Evolutionary conservation across 2,113 vertebrate species (phyloP), one percentile per base, ranked within the genome.

Genomic region (Sceloporus tristichus): DNA sequence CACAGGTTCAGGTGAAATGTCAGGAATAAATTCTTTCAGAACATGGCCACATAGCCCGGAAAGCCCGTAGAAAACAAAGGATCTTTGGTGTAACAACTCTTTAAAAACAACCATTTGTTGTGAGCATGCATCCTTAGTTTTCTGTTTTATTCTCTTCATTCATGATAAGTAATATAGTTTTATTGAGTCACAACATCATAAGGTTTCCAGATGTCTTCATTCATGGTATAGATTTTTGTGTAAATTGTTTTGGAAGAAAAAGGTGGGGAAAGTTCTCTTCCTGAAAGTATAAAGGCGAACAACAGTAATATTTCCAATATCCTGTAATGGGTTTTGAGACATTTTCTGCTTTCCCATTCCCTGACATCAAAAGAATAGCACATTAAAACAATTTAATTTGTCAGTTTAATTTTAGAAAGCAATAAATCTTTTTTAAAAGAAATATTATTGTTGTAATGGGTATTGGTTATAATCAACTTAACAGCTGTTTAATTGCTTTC

Each of bases 401-500:
- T 3, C 1, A 0, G 4, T 53, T 87, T 78, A 5, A 6, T 86
- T 73, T 85, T 73, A 73, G 73, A 0, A 5, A 14, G 6, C 1
- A 1, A 71, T 88, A 2, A 42, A 71, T 80, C 75, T 81, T 68
- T 84, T 84, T 16, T 2, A 62, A 16, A 62, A 62, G 73, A 73
- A 75, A 40, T 53, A 9, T 73, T 75, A 74, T 29, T 85, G 25
- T 85, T 65, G 76, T 48, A 18, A 27, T 79, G 38, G 40, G 75
- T 48, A 5, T 65, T 80, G 54, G 42, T 54, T 84, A 25, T 75
- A 89, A 76, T 89, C 70, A 76, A 80, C 29, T 66, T 76, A 76
- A 21, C n/a, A 88, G 82, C 54, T 79, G 9, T 87, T 81, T 74
- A 90, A 79, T 81, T 79, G 74, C 38, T 89, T 0, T 71, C 14